These are phyloP conservation scores for Dicycla oo DNA, from an alignment of 2,888 invertebrate genomes.

Conservation along the genomic window DNA sequence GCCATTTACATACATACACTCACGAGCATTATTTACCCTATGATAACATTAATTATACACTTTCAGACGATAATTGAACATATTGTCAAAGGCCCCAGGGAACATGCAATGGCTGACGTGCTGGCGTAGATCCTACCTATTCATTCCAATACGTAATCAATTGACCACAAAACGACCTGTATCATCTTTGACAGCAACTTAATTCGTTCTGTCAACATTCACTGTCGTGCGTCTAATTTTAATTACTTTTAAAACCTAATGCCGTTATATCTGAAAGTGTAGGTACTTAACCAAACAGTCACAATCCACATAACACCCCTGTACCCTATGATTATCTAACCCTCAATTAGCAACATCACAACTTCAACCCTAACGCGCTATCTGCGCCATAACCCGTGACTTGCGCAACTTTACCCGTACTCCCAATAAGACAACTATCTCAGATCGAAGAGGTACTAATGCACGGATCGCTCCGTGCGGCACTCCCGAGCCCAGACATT, in stretches of 20 bases:
- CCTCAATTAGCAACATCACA: constrained; percentile 35
- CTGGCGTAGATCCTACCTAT: background rate
- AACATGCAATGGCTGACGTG: background rate
- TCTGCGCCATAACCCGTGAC: constrained; percentile 29
- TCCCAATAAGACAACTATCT: constrained; percentile 57
- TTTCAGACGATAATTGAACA: background rate
- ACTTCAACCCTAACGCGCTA: constrained; percentile 34
- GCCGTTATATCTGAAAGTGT: background rate
- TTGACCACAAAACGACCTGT: background rate
- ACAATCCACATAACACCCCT: constrained; percentile 11
- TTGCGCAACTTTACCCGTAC: constrained; percentile 37
- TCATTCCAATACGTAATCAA: background rate
- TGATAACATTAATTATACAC: constrained; percentile 37
- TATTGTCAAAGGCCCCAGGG: background rate
- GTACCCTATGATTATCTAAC: constrained; percentile 28
- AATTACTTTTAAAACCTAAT: background rate
- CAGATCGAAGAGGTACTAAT: constrained; percentile 62
- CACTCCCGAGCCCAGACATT: constrained; percentile 69
- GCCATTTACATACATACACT: constrained; percentile 46
- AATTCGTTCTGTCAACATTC: background rate
- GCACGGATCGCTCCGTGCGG: constrained; percentile 50
- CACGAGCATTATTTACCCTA: constrained; percentile 10
- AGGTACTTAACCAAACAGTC: constrained; percentile 24
- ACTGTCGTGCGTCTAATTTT: too few relatives aligned
- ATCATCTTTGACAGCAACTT: background rate